Evolutionary conservation across 2,888 invertebrate genomes (phyloP).

Genomic region (Smittia sp.): DNA sequence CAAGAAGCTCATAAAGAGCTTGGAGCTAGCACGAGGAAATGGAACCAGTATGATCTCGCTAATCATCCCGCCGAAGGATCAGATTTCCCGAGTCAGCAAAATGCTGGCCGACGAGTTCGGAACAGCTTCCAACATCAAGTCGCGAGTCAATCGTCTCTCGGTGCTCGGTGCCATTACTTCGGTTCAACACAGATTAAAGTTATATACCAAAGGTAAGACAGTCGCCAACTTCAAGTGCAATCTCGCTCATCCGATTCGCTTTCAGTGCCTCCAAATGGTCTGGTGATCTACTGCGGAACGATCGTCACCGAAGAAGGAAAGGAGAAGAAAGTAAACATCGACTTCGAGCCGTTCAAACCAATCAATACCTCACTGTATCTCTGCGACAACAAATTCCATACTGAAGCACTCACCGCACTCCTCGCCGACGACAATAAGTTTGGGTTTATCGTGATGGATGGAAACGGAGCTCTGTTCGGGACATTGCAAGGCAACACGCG

Average conservation of each 20-base stretch:
- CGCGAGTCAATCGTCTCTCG: conserved; percentile 96
- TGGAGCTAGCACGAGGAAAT: conserved; percentile 99
- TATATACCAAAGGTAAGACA: conserved; percentile 92
- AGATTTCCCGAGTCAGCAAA: conserved; percentile 98
- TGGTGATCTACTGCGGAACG: conserved; percentile 99
- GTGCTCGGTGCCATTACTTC: conserved; percentile 99
- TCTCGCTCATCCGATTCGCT: no score
- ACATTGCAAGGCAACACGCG: conserved; percentile 68
- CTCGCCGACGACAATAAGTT: conserved; percentile 99
- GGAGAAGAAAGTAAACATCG: conserved; percentile 99
- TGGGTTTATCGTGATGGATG: conserved; percentile 99
- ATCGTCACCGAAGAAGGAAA: conserved; percentile 99
- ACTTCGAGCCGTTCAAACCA: conserved; percentile 99
- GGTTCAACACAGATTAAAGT: conserved; percentile 97
- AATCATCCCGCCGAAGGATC: conserved; percentile 99
- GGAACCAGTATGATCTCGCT: conserved; percentile 99
- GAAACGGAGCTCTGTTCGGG: conserved; percentile 98
- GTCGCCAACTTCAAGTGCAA: conserved; percentile 39
- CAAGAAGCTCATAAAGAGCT: conserved; percentile 98
- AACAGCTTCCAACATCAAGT: conserved; percentile 99
- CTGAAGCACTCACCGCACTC: conserved; percentile 92
- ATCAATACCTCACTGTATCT: conserved; percentile 99
- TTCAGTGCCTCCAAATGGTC: conserved; percentile 96
- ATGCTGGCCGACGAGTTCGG: conserved; percentile 99
- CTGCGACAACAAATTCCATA: conserved; percentile 99